Base-by-base conservation (phyloP, 2,888 invertebrate species). In the Thera britannica region DNA sequence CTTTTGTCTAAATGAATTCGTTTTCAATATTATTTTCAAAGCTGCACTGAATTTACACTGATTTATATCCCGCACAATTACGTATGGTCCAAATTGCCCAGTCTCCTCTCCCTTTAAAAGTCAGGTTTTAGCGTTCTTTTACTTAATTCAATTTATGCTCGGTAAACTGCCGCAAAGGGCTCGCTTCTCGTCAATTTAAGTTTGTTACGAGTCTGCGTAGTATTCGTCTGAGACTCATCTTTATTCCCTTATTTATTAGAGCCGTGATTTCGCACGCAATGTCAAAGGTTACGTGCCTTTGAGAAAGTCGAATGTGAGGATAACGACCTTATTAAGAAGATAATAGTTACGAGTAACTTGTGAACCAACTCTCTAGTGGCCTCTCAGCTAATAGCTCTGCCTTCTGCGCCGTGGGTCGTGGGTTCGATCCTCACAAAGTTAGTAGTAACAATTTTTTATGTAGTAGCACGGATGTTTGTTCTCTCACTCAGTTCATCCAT, bases 111-210 rank as follows among this genome's bases (percentile, higher is more conserved):
- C 23, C 46, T 58, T 54, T 36, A 35, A n/a, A 49, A 63, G 36
- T 56, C 56, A 57, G 52, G 58, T 56, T 64, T 55, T 58, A 62
- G 59, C 56, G 68, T 68, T 67, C 71, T 68, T 70, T 58, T 65
- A 34, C 65, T 58, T 71, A 65, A 73, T 74, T 74, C 68, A 74
- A 70, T 73, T 69, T 68, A 57, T 58, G 12, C 48, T 59, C 41
- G 35, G 64, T 56, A 67, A 70, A 70, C 62, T 68, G 65, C 62
- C 71, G 44, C 67, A 12, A 34, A 57, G 68, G 67, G 62, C 57
- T 67, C 71, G 65, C 70, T 72, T 63, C 59, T 59, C 70, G 70
- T 72, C 73, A 72, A 68, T 73, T 75, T 73, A 68, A 74, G 70
- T 72, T 74, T 70, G 63, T 67, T 67, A 68, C 67, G 66, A 72